Base-by-base conservation (phyloP, 2,888 invertebrate species). In the Willowsia nigromaculata region DNA sequence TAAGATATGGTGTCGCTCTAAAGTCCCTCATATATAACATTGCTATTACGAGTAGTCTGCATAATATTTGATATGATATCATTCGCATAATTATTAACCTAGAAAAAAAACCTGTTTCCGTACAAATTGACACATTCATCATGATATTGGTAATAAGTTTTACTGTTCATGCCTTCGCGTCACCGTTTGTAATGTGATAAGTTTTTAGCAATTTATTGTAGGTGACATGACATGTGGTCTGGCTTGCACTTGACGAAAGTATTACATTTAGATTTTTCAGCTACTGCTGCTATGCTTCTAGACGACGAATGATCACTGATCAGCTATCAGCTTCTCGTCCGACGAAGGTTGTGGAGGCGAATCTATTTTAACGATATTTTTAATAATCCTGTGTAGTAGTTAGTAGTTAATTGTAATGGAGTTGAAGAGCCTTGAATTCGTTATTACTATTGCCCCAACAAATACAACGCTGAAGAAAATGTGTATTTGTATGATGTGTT, bases 101-200 rank as follows among this genome's bases (percentile, higher is more conserved):
- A 90, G 80, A 84, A 90, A 90, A 65, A n/a, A 84, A 90, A 90
- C 90, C 90, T 59, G 90, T 90, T 90, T 90, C 80, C 78, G 62
- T 56, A 62, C 76, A 22, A 43, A 40, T 27, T 78, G 56, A 74
- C 43, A 68, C 84, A 88, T 88, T 53, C 40, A 84, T 85, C 65
- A 85, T 56, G 80, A 13, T 82, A 85, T 89, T 85, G 89, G 78
- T 27, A 80, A 80, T 89, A 84, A 89, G 81, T 87, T n/a, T n/a
- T 74, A 78, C 30, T 65, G 30, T 53, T 25, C 59, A 27, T 59
- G 59, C 84, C 18, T 50, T 47, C 27, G 11, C 83, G 18, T 78
- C 50, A 74, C 33, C 59, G 30, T 40, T 33, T 59, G 81, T 59
- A 40, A 76, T 85, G 71, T 59, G 40, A 62, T 59, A 43, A 65